These are phyloP conservation scores for Drosophila kepulauana DNA, from an alignment of 1,140 invertebrate genomes.

Conservation along the genomic window DNA sequence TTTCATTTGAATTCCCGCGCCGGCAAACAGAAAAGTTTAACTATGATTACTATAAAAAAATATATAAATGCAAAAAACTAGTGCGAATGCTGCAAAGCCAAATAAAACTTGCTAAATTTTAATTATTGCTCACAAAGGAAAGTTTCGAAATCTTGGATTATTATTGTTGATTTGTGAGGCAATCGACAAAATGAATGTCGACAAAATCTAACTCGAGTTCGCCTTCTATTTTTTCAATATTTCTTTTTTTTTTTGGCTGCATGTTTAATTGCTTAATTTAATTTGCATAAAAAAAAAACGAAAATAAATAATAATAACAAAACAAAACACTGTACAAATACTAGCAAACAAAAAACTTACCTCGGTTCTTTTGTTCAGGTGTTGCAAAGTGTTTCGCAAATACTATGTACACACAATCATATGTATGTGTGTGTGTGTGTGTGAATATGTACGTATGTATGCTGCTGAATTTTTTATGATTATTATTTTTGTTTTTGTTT, in stretches of 20 bases:
- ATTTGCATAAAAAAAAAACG: slow-evolving; percentile 69
- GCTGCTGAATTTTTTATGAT: slow-evolving; percentile 24
- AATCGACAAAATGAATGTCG: slow-evolving; percentile 39
- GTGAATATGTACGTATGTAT: slow-evolving; percentile 12
- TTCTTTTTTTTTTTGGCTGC: neutral
- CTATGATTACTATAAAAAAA: slow-evolving; percentile 18
- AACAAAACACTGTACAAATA: slow-evolving; percentile 43
- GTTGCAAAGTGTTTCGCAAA: slow-evolving; percentile 61
- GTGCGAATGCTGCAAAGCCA: slow-evolving; percentile 19
- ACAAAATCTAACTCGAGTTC: slow-evolving; percentile 28
- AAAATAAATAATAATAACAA: slow-evolving; percentile 49
- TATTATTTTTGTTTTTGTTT: slow-evolving; percentile 56
- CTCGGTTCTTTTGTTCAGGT: slow-evolving; percentile 79
- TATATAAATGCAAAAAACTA: slow-evolving; percentile 13
- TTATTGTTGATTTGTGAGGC: slow-evolving; percentile 19
- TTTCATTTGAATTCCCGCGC: slow-evolving; percentile 57
- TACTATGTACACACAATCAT: slow-evolving; percentile 37
- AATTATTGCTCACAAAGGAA: slow-evolving; percentile 32
- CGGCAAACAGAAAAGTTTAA: slow-evolving; percentile 27
- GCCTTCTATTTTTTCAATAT: slow-evolving; percentile 9
- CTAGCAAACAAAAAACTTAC: slow-evolving; percentile 62
- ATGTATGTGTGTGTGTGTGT: slow-evolving; percentile 23
- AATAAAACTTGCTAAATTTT: slow-evolving; percentile 34
- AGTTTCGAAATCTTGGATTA: slow-evolving; percentile 40
- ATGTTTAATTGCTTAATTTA: slow-evolving; percentile 76